Evolutionary conservation across 1,140 invertebrate species (phyloP).

Genomic region (Dolichoris vasculosae): DNA sequence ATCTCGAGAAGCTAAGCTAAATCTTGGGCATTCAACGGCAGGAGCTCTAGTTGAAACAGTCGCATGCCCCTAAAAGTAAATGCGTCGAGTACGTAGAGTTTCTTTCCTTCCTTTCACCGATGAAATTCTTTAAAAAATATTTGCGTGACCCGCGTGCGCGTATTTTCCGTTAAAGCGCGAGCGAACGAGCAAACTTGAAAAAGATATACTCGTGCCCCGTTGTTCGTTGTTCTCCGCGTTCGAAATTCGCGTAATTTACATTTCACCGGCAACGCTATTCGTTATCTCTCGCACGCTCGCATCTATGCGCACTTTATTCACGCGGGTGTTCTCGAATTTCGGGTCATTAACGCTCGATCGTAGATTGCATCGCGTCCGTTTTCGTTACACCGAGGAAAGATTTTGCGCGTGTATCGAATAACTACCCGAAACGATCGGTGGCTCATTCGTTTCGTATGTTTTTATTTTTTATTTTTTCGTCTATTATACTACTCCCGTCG

Average conservation of each 20-base stretch:
- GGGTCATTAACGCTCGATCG: too few relatives aligned
- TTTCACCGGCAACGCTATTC: neutral
- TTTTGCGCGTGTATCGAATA: neutral
- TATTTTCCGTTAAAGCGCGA: neutral
- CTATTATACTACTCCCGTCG: slow-evolving; percentile 3
- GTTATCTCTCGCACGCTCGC: too few relatives aligned
- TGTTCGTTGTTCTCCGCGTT: slow-evolving; percentile 23
- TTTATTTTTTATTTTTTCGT: too few relatives aligned
- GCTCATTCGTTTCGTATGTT: neutral
- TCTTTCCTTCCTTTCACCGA: neutral
- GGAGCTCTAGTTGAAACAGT: neutral
- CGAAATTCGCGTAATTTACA: slow-evolving; percentile 17
- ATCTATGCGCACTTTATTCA: too few relatives aligned
- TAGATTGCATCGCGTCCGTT: slow-evolving; percentile 4
- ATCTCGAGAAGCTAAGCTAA: neutral
- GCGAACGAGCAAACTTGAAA: neutral
- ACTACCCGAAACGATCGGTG: neutral
- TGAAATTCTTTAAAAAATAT: slow-evolving; percentile 32
- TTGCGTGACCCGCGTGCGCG: neutral
- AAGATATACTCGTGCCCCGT: too few relatives aligned
- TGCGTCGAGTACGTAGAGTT: neutral
- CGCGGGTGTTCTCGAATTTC: too few relatives aligned
- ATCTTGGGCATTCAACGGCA: neutral
- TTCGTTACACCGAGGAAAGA: neutral
- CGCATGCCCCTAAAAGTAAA: slow-evolving; percentile 23